phyloP scores from a whole-genome alignment of 2,888 invertebrate species.

The Polydrusus cervinus region DNA sequence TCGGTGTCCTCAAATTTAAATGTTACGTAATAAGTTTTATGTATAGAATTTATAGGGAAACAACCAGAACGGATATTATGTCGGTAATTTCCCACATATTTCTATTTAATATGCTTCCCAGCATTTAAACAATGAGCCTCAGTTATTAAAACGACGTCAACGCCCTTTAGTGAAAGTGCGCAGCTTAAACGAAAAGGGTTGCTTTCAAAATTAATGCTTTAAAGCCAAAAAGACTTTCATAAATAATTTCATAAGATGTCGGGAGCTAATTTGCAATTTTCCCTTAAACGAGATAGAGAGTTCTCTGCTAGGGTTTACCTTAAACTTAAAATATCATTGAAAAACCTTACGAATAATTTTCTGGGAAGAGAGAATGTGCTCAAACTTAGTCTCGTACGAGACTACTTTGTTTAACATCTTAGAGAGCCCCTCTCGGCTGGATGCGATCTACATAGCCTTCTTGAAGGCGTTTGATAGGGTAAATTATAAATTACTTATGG shows the following conservation, averaged over 20 bases:
- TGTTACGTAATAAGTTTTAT: too few species aligned
- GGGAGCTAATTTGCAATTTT: constrained; percentile 5
- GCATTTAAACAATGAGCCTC: background rate
- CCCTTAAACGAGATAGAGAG: background rate
- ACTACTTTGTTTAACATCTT: too few species aligned
- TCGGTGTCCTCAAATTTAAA: background rate
- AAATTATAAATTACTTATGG: too few species aligned
- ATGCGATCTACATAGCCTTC: too few species aligned
- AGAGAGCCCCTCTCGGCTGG: too few species aligned
- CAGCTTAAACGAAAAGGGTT: constrained; percentile 12
- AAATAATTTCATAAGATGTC: constrained; percentile 25
- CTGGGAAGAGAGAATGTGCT: too few species aligned
- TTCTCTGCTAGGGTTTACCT: background rate
- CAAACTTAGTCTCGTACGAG: too few species aligned
- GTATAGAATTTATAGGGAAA: too few species aligned
- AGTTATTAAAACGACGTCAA: constrained; percentile 13
- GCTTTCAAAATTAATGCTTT: constrained; percentile 17
- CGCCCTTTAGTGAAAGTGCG: background rate
- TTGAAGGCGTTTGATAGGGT: too few species aligned
- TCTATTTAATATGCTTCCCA: background rate
- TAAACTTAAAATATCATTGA: too few species aligned
- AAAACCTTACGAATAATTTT: too few species aligned
- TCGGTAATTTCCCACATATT: constrained; percentile 2
- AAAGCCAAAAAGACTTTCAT: constrained; percentile 19
- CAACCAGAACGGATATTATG: background rate